A percentile compares a stretch with the other conserved stretches of the same genome.
Evolutionary conservation across 2,113 vertebrate species (phyloP).

Genomic region (Tenebrosternarchus preto): DNA sequence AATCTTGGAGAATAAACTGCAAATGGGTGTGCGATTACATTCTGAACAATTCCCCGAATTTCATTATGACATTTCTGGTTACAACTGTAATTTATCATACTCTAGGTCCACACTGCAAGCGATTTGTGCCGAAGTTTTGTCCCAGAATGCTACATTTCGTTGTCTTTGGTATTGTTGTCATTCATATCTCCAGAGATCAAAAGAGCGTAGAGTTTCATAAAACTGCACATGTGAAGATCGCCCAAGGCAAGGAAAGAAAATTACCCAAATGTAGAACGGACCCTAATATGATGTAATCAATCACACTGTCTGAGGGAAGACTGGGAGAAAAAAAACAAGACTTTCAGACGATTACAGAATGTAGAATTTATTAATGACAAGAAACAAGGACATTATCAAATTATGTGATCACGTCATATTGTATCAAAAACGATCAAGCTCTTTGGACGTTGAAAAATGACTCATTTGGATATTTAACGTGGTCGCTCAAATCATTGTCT

Average conservation of each 20-base stretch:
- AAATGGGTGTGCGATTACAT: too few species aligned
- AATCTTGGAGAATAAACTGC: too few species aligned
- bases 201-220: constrained; percentile 65
- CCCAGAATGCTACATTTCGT: constrained; percentile 32
- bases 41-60: too few species aligned
- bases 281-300: constrained; percentile 78
- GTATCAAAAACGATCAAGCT: background rate
- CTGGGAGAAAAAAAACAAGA: constrained; percentile 49
- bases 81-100: too few species aligned
- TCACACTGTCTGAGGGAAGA: constrained; percentile 76
- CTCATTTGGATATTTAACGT: background rate
- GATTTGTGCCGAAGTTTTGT: constrained; percentile 24
- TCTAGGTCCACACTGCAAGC: too few species aligned
- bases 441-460: background rate
- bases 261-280: constrained; percentile 74
- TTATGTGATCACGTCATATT: background rate
- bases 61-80: too few species aligned
- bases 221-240: constrained; percentile 64
- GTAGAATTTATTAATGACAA: constrained; percentile 19
- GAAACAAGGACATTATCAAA: constrained; percentile 11
- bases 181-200: constrained; percentile 66
- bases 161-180: constrained; percentile 69
- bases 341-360: constrained; percentile 20
- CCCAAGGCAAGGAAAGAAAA: constrained; percentile 71
- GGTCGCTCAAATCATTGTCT: background rate